These are phyloP conservation scores for Ispidina picta DNA, from an alignment of 2,797 vertebrate species.

Conservation along the genomic window DNA sequence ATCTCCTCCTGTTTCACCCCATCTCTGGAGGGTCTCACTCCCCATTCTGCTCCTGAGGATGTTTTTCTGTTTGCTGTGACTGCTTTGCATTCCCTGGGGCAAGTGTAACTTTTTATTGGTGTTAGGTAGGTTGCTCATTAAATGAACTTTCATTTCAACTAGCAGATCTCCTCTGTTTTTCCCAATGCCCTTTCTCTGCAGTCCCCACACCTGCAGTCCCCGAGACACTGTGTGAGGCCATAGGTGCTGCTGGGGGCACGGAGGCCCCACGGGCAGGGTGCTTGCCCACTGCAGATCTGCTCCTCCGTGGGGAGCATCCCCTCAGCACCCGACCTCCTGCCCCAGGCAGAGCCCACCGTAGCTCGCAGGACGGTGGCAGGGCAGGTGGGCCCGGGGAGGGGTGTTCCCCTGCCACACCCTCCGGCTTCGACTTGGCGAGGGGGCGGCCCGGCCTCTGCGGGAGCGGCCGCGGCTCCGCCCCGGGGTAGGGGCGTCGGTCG, in stretches of 20 bases:
- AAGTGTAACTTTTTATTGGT: not conserved
- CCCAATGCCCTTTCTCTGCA: not conserved
- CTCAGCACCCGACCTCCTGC: not conserved
- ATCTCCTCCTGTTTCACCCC: no score
- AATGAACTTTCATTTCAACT: not conserved
- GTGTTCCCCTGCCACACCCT: no score
- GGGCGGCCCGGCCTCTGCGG: not conserved
- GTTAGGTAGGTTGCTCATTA: not conserved
- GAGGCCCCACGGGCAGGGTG: no score
- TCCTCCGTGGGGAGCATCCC: not conserved
- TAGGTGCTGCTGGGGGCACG: not conserved
- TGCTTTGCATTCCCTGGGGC: not conserved
- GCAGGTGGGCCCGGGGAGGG: not conserved
- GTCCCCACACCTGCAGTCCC: not conserved
- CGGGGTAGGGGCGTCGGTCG: no score
- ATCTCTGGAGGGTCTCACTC: no score
- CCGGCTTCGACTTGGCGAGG: not conserved
- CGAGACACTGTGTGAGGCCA: fast-evolving
- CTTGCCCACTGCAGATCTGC: not conserved
- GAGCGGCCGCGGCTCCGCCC: not conserved
- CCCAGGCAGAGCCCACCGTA: not conserved
- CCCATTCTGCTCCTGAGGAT: no score
- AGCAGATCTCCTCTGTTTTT: not conserved
- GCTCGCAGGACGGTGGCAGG: no score
- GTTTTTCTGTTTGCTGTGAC: not conserved